Evolutionary conservation across 1,140 invertebrate genomes (phyloP), one percentile per base, ranked within the genome.

Genomic region (Drosophila lowei): DNA sequence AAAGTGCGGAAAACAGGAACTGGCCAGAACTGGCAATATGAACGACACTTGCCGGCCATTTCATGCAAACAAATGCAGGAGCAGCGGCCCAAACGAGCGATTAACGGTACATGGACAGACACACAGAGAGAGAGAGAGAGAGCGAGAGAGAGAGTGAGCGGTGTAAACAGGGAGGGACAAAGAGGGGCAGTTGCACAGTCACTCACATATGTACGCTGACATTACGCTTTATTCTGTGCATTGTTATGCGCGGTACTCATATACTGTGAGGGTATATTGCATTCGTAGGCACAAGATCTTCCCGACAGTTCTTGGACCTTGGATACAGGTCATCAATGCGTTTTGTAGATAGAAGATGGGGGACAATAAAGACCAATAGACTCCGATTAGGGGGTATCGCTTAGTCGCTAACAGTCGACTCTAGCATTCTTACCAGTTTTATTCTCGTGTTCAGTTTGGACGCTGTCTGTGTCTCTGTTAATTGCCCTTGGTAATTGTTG

Each of bases 401-500:
- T 5, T 38, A 38, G 34, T 38, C 34, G 34, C 8, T 0, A 3
- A 3, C 9, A 34, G 30, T 34, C 2, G 8, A 13, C 34, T 13
- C 34, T 13, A 1, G 34, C 3, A 9, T 16, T 18, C 6, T 21
- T 30, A 21, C 11, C 16, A 7, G 16, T 34, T 48, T 47, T 48
- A 67, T 67, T 57, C 67, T 67, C 46, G 53, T 43, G 46, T 55
- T 58, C 55, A 44, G 58, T 60, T 57, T 53, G 30, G 30, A 11
- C 8, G 0, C 30, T 9, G 30, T 43, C 25, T 56, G 9, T 4
- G 34, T 74, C 66, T 38, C 63, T 68, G 72, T 80, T 85, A 85
- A 85, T 85, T 85, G 72, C 72, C 67, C 52, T 41, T 46, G 61
- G 72, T 80, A 80, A 80, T 80, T 80, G 72, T 66, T 72, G 66